Conservation (phyloP, 2,888 invertebrate genomes). For the Danaus chrysippus region DNA sequence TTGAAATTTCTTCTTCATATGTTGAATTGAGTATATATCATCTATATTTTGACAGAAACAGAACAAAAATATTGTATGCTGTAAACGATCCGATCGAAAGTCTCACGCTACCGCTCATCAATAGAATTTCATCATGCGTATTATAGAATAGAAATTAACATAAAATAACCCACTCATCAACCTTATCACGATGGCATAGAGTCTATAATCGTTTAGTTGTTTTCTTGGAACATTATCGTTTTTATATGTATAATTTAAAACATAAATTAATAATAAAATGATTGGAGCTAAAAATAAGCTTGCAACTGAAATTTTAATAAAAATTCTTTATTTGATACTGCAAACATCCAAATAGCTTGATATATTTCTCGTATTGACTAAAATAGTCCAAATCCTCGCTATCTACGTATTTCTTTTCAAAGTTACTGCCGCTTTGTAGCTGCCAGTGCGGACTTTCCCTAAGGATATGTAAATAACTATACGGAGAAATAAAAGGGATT, state of each 20-base stretch:
- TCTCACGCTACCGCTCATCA: constrained; percentile 46
- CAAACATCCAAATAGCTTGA: too few species aligned
- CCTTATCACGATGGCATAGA: constrained; percentile 31
- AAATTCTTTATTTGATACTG: too few species aligned
- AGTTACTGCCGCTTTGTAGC: background rate
- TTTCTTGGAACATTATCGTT: background rate
- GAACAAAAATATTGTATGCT: constrained; percentile 19
- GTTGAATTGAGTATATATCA: background rate
- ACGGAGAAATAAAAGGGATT: background rate
- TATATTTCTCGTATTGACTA: background rate
- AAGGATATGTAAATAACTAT: background rate
- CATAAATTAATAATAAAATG: background rate
- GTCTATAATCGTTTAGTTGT: constrained; percentile 30
- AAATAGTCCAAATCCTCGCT: background rate
- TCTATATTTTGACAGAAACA: background rate
- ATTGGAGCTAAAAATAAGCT: too few species aligned
- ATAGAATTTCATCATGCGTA: constrained; percentile 44
- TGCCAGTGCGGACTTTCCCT: background rate
- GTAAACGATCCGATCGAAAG: constrained; percentile 33
- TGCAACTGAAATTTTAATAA: background rate
- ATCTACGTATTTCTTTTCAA: background rate
- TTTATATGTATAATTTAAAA: too few species aligned
- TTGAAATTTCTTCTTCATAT: too few species aligned
- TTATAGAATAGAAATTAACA: constrained; percentile 39
- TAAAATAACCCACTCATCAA: constrained; percentile 32